Percentiles rank a stretch among this genome's conserved stretches.
phyloP scores from a whole-genome alignment of 2,888 invertebrate species.

The Alloplasta piceator region DNA sequence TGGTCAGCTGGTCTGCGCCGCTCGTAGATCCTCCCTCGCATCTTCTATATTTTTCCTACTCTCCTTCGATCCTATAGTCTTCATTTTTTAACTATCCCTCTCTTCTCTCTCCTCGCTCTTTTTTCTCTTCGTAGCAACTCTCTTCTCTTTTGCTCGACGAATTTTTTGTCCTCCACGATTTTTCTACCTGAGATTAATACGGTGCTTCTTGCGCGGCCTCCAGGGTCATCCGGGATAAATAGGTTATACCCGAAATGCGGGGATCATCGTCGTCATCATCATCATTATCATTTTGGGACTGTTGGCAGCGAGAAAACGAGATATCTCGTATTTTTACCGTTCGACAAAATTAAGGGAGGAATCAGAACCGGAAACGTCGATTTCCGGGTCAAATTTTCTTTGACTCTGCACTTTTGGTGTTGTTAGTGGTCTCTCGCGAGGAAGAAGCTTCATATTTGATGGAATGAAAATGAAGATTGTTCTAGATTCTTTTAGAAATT shows the following conservation, averaged over 20 bases:
- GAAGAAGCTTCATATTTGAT: too few relatives aligned
- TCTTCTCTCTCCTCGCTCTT: conserved; percentile 34
- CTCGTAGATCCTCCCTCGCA: conserved; percentile 61
- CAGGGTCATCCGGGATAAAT: conserved; percentile 74
- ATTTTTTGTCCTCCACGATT: conserved; percentile 74
- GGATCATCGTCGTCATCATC: conserved; percentile 60
- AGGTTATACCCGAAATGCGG: conserved; percentile 54
- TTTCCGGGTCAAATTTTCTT: not conserved
- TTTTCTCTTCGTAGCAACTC: conserved; percentile 19
- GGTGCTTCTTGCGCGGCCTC: conserved; percentile 34
- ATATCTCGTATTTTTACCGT: conserved; percentile 74
- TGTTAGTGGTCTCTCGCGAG: too few relatives aligned
- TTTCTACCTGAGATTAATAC: conserved; percentile 77
- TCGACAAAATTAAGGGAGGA: conserved; percentile 68
- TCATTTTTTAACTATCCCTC: conserved; percentile 6
- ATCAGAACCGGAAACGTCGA: not conserved
- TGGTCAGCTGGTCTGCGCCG: conserved; percentile 82
- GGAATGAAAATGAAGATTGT: too few relatives aligned
- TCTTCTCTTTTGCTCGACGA: conserved; percentile 52
- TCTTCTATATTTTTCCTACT: conserved; percentile 59
- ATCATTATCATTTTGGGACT: conserved; percentile 37
- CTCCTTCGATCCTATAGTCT: conserved; percentile 23
- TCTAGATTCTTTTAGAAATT: too few relatives aligned
- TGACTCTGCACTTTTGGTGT: too few relatives aligned
- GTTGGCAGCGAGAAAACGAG: conserved; percentile 10